These are phyloP conservation scores for Torymus auratus DNA, from an alignment of 2,888 invertebrate species.

Conservation along the genomic window DNA sequence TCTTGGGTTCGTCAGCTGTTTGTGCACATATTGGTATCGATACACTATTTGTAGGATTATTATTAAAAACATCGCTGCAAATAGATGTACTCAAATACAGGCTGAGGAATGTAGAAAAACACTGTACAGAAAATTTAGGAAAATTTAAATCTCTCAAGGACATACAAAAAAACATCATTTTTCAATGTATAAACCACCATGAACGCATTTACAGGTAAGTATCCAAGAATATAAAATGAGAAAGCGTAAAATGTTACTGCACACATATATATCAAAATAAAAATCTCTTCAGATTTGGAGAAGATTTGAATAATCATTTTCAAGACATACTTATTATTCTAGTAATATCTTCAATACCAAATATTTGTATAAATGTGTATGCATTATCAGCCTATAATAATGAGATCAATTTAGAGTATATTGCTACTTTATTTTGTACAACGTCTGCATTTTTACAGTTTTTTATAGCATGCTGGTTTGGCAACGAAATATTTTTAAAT, in stretches of 20 bases:
- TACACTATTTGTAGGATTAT: slow-evolving; percentile 39
- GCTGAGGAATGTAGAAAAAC: neutral
- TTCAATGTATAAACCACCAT: slow-evolving; percentile 36
- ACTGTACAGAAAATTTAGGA: no score
- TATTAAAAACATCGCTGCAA: slow-evolving; percentile 33
- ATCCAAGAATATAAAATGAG: no score
- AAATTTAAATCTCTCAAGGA: no score
- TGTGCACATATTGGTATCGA: slow-evolving; percentile 22
- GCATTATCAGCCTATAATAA: slow-evolving; percentile 4
- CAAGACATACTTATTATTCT: slow-evolving; percentile 41
- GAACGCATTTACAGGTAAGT: slow-evolving; percentile 42
- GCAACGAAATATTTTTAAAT: slow-evolving; percentile 46
- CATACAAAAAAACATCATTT: neutral
- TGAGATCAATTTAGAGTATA: slow-evolving; percentile 15
- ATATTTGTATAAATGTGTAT: slow-evolving; percentile 47
- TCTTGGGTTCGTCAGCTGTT: slow-evolving; percentile 23
- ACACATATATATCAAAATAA: no score
- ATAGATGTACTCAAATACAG: slow-evolving; percentile 35
- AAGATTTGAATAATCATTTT: slow-evolving; percentile 36
- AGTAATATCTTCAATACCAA: slow-evolving; percentile 39
- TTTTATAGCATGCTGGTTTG: slow-evolving; percentile 53
- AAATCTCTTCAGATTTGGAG: slow-evolving; percentile 20
- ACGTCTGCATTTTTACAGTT: slow-evolving; percentile 31
- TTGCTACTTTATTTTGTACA: slow-evolving; percentile 13
- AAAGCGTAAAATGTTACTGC: no score